Percentiles rank a stretch among this genome's conserved stretches.
Conservation (phyloP, 1,140 invertebrate species). For the Macrobrachium rosenbergii region DNA sequence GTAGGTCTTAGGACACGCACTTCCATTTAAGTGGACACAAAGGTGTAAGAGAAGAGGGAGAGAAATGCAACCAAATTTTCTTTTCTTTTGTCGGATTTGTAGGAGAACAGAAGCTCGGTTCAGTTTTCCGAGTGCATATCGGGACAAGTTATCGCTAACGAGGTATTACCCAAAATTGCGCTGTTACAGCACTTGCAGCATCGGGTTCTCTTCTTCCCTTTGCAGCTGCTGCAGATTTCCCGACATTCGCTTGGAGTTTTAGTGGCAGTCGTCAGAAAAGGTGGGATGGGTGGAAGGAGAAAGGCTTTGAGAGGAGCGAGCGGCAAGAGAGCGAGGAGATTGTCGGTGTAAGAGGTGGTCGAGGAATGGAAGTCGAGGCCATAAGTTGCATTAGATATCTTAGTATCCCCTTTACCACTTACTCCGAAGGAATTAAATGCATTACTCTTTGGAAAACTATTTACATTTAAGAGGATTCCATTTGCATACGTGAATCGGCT, state of each 20-base stretch:
- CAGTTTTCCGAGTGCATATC: conserved; percentile 59
- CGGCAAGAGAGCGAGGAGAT: not conserved
- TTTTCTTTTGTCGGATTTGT: conserved; percentile 23
- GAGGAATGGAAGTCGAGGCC: conserved; percentile 13
- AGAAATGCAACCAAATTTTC: not conserved
- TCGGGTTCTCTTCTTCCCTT: not conserved
- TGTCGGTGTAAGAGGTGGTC: not conserved
- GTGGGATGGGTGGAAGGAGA: not conserved
- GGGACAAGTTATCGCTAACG: conserved; percentile 63
- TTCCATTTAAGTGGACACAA: not conserved
- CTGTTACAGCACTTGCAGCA: conserved; percentile 58
- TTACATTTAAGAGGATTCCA: conserved; percentile 22
- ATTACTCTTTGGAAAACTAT: conserved; percentile 53
- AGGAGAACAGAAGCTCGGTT: conserved; percentile 12
- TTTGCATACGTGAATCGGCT: conserved; percentile 46
- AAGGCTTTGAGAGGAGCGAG: not conserved
- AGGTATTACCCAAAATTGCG: conserved; percentile 64
- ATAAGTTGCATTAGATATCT: conserved; percentile 51
- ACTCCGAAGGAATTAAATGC: conserved; percentile 50
- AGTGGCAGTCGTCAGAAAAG: not conserved
- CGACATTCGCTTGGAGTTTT: not conserved
- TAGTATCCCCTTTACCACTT: conserved; percentile 47
- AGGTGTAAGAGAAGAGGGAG: not conserved
- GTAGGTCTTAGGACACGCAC: no score
- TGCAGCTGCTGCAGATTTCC: conserved; percentile 2